Conservation (phyloP, 2,888 invertebrate species). For the Dastarcus helophoroides region DNA sequence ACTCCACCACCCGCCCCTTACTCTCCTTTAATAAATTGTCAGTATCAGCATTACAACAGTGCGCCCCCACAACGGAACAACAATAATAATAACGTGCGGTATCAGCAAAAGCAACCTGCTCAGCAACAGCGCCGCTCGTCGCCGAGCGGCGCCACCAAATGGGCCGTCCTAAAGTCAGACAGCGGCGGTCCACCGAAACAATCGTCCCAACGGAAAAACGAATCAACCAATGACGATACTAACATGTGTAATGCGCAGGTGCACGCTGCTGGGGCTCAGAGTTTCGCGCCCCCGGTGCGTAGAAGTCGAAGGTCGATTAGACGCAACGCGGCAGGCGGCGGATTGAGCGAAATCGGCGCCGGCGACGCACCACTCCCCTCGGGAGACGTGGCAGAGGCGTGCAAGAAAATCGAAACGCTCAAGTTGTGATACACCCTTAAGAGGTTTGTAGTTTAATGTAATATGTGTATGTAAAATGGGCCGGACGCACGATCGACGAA, state of each 20-base stretch:
- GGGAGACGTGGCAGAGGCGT: slow-evolving; percentile 22
- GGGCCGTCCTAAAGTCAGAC: background rate
- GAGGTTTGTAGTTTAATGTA: slow-evolving; percentile 3
- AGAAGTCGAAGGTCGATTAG: slow-evolving; percentile 7
- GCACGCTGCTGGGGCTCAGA: slow-evolving; percentile 4
- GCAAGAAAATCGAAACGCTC: slow-evolving; percentile 32
- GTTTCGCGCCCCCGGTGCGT: slow-evolving; percentile 4
- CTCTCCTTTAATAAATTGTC: slow-evolving; percentile 19
- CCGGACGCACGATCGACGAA: too few relatives aligned
- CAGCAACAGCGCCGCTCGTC: background rate
- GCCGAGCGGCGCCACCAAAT: slow-evolving; percentile 4
- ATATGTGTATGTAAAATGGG: too few relatives aligned
- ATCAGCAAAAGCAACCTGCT: slow-evolving; percentile 1
- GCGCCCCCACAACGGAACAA: slow-evolving; percentile 5
- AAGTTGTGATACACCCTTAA: slow-evolving; percentile 31
- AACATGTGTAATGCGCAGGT: slow-evolving; percentile 10
- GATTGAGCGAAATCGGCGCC: slow-evolving; percentile 33
- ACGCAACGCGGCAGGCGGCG: slow-evolving; percentile 26
- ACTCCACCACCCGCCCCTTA: slow-evolving; percentile 22
- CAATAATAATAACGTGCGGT: background rate
- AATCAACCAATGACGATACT: slow-evolving; percentile 4
- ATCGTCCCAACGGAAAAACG: background rate
- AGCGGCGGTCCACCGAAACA: slow-evolving; percentile 3
- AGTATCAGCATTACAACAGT: slow-evolving; percentile 5
- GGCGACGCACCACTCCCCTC: slow-evolving; percentile 33